phyloP scores from a whole-genome alignment of 2,797 vertebrate species.

The Poecilia wingei region DNA sequence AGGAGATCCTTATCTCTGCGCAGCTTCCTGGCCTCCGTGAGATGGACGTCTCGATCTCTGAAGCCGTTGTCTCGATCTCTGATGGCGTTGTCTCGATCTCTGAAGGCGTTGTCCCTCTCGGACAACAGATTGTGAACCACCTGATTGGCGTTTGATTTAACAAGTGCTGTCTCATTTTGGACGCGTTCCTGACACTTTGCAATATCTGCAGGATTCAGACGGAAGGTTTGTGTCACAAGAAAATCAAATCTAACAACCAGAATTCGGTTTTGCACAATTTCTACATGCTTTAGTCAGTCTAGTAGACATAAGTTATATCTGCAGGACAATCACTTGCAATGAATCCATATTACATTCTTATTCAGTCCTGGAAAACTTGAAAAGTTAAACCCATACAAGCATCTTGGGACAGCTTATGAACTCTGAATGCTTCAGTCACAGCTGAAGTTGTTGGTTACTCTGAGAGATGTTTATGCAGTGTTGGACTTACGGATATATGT shows the following conservation, averaged over 20 bases:
- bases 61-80: slow-evolving; percentile 46
- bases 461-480: not conserved
- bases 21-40: slow-evolving; percentile 43
- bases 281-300: not conserved
- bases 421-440: not conserved
- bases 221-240: not conserved
- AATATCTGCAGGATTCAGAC: slow-evolving; percentile 54
- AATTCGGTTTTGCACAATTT: not conserved
- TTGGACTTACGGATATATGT: slow-evolving; percentile 55
- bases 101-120: slow-evolving; percentile 48
- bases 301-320: not conserved
- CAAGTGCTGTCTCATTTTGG: too few species aligned
- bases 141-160: slow-evolving; percentile 78
- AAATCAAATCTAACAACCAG: not conserved
- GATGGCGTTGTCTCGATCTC: slow-evolving; percentile 45
- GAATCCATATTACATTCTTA: not conserved
- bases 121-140: slow-evolving; percentile 56
- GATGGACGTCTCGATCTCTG: slow-evolving; percentile 52
- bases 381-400: not conserved
- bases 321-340: not conserved
- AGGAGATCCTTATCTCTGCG: slow-evolving; percentile 65
- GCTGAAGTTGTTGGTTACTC: not conserved
- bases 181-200: slow-evolving; percentile 11
- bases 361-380: not conserved
- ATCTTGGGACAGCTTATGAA: not conserved